Percentiles rank a stretch among this genome's conserved stretches.
Evolutionary conservation across 2,113 vertebrate species (phyloP).

Genomic region (Beaufortia kweichowensis): DNA sequence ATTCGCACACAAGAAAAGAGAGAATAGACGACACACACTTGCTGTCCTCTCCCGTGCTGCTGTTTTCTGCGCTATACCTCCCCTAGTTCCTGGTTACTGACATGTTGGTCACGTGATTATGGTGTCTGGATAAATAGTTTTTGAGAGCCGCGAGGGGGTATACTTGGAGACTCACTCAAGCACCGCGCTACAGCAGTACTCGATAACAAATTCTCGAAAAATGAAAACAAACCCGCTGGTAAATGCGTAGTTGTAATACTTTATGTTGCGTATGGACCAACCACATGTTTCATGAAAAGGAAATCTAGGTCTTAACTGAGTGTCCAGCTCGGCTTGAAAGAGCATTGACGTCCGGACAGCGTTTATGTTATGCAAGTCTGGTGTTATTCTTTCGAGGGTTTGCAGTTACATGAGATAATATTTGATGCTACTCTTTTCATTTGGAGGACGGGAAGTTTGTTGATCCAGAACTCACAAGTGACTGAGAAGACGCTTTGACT

Average conservation of each 20-base stretch:
- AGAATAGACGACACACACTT: slow-evolving; percentile 15
- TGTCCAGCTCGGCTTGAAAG: slow-evolving; percentile 7
- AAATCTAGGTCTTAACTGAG: slow-evolving; percentile 7
- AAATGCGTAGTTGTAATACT: slow-evolving; percentile 2
- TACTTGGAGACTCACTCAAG: slow-evolving; percentile 65
- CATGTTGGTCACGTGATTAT: slow-evolving; percentile 74
- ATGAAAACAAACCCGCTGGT: slow-evolving; percentile 11
- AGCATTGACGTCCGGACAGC: slow-evolving; percentile 9
- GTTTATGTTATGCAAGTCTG: background rate
- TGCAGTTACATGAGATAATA: slow-evolving; percentile 54
- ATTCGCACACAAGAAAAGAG: background rate
- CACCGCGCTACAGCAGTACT: slow-evolving; percentile 57
- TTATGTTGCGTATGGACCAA: background rate
- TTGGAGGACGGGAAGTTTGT: slow-evolving; percentile 7
- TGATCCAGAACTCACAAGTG: background rate
- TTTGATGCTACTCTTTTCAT: slow-evolving; percentile 50
- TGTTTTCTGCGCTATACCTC: slow-evolving; percentile 39
- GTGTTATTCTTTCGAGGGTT: slow-evolving; percentile 12
- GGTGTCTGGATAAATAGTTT: slow-evolving; percentile 75
- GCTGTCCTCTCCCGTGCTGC: slow-evolving; percentile 18
- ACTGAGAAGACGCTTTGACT: slow-evolving; percentile 17
- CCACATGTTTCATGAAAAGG: background rate
- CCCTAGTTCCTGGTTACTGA: slow-evolving; percentile 70
- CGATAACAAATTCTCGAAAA: slow-evolving; percentile 57
- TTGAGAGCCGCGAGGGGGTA: slow-evolving; percentile 64